Conservation (phyloP, 1,140 invertebrate species). For the Diabrotica virgifera region DNA sequence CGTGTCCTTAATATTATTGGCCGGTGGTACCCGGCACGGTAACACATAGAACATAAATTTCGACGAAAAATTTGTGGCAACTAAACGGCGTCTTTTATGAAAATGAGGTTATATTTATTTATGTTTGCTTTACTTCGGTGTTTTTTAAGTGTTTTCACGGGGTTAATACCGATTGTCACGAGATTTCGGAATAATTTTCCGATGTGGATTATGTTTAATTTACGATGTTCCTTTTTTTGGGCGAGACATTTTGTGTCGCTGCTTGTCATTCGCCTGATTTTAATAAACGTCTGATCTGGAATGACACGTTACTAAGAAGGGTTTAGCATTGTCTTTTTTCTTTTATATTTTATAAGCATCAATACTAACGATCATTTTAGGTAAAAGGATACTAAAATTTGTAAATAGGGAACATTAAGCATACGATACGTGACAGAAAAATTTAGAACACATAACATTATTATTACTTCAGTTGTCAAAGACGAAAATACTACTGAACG, state of each 20-base stretch:
- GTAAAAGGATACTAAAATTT: too few species aligned
- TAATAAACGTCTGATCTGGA: too few species aligned
- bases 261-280: background rate
- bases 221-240: slow-evolving; percentile 1
- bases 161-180: background rate
- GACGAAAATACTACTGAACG: too few species aligned
- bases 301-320: too few species aligned
- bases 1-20: slow-evolving; percentile 2
- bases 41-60: background rate
- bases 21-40: slow-evolving; percentile 1
- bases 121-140: slow-evolving; percentile 1
- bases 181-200: background rate
- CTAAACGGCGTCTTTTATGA: background rate
- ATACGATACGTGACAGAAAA: too few species aligned
- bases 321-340: too few species aligned
- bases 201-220: background rate
- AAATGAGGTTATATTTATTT: slow-evolving; percentile 3
- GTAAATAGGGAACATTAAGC: too few species aligned
- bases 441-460: too few species aligned
- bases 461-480: too few species aligned
- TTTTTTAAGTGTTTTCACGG: slow-evolving; percentile 2
- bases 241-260: background rate
- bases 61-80: background rate
- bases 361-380: too few species aligned
- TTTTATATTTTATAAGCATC: too few species aligned